These are phyloP conservation scores for Drosophila arawakana DNA, from an alignment of 1,140 invertebrate genomes.

Conservation along the genomic window DNA sequence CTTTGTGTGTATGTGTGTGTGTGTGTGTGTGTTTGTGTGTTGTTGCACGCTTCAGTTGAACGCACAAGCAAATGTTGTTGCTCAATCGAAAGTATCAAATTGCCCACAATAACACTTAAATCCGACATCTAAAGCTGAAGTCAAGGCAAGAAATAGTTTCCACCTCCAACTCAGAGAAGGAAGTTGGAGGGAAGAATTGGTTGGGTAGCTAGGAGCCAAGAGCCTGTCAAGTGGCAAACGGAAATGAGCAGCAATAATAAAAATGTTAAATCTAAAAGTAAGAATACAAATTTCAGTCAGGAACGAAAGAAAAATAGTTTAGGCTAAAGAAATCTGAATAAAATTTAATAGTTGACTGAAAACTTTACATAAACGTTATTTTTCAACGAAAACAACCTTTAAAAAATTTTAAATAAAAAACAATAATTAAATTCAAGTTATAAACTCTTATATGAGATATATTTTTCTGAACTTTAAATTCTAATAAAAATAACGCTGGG, in stretches of 20 bases:
- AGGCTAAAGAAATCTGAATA: not conserved
- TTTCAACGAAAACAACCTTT: too few species aligned
- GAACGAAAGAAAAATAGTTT: not conserved
- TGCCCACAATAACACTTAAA: constrained; percentile 84
- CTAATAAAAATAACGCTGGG: not conserved
- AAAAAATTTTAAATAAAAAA: not conserved
- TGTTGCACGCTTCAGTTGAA: constrained; percentile 74
- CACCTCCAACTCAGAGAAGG: not conserved
- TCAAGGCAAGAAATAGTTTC: constrained; percentile 45
- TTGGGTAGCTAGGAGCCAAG: not conserved
- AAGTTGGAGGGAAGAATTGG: not conserved
- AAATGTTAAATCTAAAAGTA: constrained; percentile 59
- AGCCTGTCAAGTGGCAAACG: constrained; percentile 37
- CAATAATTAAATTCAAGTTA: not conserved
- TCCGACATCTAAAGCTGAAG: constrained; percentile 68
- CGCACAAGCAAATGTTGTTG: constrained; percentile 83
- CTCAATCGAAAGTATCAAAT: constrained; percentile 84
- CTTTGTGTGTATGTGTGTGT: constrained; percentile 26
- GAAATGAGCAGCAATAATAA: constrained; percentile 71
- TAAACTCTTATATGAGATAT: too few species aligned
- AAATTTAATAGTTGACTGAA: not conserved
- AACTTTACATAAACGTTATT: not conserved
- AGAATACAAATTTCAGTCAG: constrained; percentile 22
- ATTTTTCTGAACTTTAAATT: not conserved
- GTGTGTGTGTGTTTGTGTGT: not conserved